Percentiles rank a stretch among this genome's conserved stretches.
Conservation (phyloP, 2,113 vertebrate genomes). For the Oryzias curvinotus region DNA sequence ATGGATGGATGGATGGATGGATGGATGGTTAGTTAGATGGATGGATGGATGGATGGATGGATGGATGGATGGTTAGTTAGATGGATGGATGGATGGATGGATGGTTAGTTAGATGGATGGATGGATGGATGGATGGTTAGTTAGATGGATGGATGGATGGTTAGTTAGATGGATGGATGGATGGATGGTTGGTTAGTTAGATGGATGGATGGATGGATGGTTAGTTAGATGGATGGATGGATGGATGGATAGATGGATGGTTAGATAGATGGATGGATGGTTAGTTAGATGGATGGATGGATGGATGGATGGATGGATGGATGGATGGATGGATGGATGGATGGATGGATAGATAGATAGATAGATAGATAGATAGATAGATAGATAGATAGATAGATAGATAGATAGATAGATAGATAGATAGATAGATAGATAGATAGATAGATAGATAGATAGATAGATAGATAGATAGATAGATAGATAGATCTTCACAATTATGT, state of each 20-base stretch:
- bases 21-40: constrained; percentile 1
- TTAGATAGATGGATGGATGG: no score
- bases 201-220: constrained; percentile 4
- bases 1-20: constrained; percentile 4
- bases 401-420: constrained; percentile 7
- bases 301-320: constrained; percentile 7
- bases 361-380: constrained; percentile 4
- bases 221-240: constrained; percentile 1
- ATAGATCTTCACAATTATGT: neutral
- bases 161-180: constrained; percentile 4
- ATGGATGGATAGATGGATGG: constrained; percentile 2
- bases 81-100: constrained; percentile 6
- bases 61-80: constrained; percentile 5
- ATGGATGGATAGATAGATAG: constrained; percentile 4
- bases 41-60: constrained; percentile 1
- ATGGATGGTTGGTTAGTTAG: no score
- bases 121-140: constrained; percentile 4
- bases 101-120: constrained; percentile 1
- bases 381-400: constrained; percentile 7
- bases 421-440: constrained; percentile 8
- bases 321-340: constrained; percentile 2
- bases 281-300: constrained; percentile 7
- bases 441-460: constrained; percentile 7
- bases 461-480: constrained; percentile 8
- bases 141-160: constrained; percentile 3